Base-by-base conservation (phyloP, 2,888 invertebrate genomes). In the Scotopteryx bipunctaria region DNA sequence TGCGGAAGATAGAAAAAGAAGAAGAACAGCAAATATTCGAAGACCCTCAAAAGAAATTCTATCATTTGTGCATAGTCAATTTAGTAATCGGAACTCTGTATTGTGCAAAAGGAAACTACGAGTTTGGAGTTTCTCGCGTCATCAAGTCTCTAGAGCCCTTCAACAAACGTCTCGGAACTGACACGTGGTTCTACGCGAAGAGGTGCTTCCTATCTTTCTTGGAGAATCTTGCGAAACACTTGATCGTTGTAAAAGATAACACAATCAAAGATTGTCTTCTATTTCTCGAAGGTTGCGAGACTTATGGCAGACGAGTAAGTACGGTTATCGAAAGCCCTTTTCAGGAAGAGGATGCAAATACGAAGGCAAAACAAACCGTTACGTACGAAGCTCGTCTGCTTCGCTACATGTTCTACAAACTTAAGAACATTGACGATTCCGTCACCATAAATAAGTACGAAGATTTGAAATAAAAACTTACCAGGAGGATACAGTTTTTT, bases 171-270 rank as follows among this genome's bases (percentile, higher is more conserved):
- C 91, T 99, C 5, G 99, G 99, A 9, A 98, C 98, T 0, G 99
- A 99, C 76, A 99, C 99, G 2, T 99, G 99, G 99, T 95, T 97
- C 78, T 99, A 99, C 78, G 97, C 98, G 1, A 99, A 99, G 79
- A 92, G 99, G 54, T 99, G 98, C 76, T 97, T 99, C 76, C 87
- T 99, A 49, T 97, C 97, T n/a, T 93, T 98, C 67, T 92, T 97
- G 50, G 97, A 98, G 86, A 97, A 97, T 81, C 90, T 97, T 66
- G 93, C 97, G 0, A 98, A 98, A 73, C 97, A 98, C 77, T 93
- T 97, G 86, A 95, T 98, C 49, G 95, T 96, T 37, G 93, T 97
- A 41, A 93, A 95, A 73, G 98, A 98, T 86, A 92, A 94, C 15
- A 95, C 97, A 17, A 92, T 97, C 53, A 94, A 95, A 66, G 98